Evolutionary conservation across 1,140 invertebrate genomes (phyloP), one percentile per base, ranked within the genome.

Genomic region (Cardiocondyla obscurior): DNA sequence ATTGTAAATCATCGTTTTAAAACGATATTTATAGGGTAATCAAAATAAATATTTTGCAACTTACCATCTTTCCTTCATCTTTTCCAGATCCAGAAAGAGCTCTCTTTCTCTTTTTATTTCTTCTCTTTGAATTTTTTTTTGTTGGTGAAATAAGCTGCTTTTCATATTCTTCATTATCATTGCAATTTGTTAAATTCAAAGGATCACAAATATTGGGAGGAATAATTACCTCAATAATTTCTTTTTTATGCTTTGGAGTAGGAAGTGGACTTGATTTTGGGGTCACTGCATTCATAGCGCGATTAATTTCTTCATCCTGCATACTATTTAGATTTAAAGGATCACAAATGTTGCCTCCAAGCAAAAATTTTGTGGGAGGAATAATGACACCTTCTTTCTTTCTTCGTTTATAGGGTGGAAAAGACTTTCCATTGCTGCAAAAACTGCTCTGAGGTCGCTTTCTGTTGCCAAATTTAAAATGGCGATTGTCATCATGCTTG

Each of bases 341-440:
- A 95, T 99, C 98, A 85, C 96, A 97, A 86, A 99, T 99, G 91
- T 98, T 99, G 22, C 98, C 98, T 64, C 98, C 98, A 1, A 99
- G 95, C 6, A 99, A 94, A 94, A 99, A 99, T 93, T 99, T 99
- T 2, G 98, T 98, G 0, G 98, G 98, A 42, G 97, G 96, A 73
- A 94, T 93, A 83, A 98, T 79, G 58, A 95, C 95, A 79, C 95
- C 95, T 83, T 96, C 96, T 88, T 97, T 97, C 84, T 96, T 96
- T 51, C 96, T 95, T 65, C 96, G 94, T 88, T 97, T 97, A 84
- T 96, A 95, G 0, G 93, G 93, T 3, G 92, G 92, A 81, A 91
- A 93, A 60, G 94, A 94, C 87, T 94, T 95, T 33, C 93, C 91
- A 83, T 92, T 92, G 7, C 92, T 92, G 0, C 92, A 93, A 79